A percentile compares a stretch with the other conserved stretches of the same genome.
Conservation (phyloP, 2,888 invertebrate species). For the Baccha elongata region DNA sequence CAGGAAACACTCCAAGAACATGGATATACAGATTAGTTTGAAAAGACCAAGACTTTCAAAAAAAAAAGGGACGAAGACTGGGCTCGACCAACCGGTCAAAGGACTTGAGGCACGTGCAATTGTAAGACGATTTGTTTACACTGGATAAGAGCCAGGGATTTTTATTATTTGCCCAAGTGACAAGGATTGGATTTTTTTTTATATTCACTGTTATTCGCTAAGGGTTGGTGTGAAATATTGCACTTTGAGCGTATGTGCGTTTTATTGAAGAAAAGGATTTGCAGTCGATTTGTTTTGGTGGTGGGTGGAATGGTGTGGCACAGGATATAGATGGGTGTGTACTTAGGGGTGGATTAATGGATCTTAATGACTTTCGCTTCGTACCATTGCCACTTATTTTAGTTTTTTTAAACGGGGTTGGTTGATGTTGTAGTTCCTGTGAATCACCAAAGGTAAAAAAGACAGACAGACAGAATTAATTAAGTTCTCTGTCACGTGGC, state of each 20-base stretch:
- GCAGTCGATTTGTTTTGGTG: slow-evolving; percentile 67
- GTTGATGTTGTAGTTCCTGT: slow-evolving; percentile 4
- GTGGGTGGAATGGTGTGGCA: slow-evolving; percentile 20
- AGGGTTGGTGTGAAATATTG: slow-evolving; percentile 80
- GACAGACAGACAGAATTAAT: slow-evolving; percentile 69
- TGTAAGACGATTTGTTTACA: slow-evolving; percentile 73
- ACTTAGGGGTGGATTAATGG: slow-evolving; percentile 73
- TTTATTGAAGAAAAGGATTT: slow-evolving; percentile 71
- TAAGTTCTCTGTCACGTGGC: slow-evolving; percentile 73
- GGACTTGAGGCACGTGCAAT: slow-evolving; percentile 68
- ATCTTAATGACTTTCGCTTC: slow-evolving; percentile 66
- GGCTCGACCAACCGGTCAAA: slow-evolving; percentile 41
- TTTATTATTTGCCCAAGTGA: slow-evolving; percentile 50
- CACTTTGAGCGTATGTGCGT: slow-evolving; percentile 77
- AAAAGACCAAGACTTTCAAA: slow-evolving; percentile 29
- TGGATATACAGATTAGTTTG: slow-evolving; percentile 51
- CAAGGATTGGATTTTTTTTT: slow-evolving; percentile 7
- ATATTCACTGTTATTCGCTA: not conserved
- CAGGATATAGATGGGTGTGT: slow-evolving; percentile 31
- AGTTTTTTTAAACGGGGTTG: slow-evolving; percentile 52
- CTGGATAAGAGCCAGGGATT: slow-evolving; percentile 70
- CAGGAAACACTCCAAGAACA: slow-evolving; percentile 13
- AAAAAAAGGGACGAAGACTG: not conserved
- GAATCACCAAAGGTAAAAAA: slow-evolving; percentile 36
- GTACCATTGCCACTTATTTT: slow-evolving; percentile 61